phyloP scores from a whole-genome alignment of 2,797 vertebrate species.

The Botia kubotai region DNA sequence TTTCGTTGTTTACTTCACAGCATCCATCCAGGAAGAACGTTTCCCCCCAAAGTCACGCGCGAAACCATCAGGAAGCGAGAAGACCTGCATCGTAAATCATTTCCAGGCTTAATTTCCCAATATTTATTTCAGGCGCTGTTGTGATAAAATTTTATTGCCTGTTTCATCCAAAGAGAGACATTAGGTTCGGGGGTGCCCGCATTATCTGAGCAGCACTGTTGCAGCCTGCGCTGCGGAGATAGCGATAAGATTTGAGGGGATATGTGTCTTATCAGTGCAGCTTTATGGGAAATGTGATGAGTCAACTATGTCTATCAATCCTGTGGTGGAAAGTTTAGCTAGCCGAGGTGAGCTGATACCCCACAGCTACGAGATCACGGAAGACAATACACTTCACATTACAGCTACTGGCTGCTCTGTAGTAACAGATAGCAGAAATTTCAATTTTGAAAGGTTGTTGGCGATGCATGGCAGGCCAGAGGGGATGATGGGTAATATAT shows the following conservation, averaged over 20 bases:
- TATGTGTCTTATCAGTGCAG: conserved; percentile 62
- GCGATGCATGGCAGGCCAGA: conserved; percentile 4
- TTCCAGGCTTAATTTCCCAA: conserved; percentile 15
- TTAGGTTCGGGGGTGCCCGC: conserved; percentile 17
- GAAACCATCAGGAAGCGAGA: not conserved
- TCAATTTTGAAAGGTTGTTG: conserved; percentile 20
- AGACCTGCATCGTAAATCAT: conserved; percentile 10
- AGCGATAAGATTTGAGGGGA: conserved; percentile 58
- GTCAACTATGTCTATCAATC: conserved; percentile 64
- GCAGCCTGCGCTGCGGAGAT: conserved; percentile 55
- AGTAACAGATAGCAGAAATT: conserved; percentile 21
- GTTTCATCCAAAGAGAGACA: conserved; percentile 46
- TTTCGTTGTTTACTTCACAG: conserved; percentile 22
- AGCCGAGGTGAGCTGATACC: conserved; percentile 54
- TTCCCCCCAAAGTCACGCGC: conserved; percentile 11
- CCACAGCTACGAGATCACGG: not conserved
- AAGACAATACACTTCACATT: conserved; percentile 7
- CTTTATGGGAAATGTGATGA: conserved; percentile 64
- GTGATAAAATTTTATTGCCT: conserved; percentile 50
- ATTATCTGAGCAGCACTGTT: conserved; percentile 57
- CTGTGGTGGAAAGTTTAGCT: conserved; percentile 60
- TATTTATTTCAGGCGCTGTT: conserved; percentile 27
- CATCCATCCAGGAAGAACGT: not conserved
- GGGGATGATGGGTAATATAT: conserved; percentile 18
- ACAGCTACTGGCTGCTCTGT: conserved; percentile 13